These are phyloP conservation scores for Contarinia nasturtii DNA, from an alignment of 1,140 invertebrate genomes.

Conservation along the genomic window DNA sequence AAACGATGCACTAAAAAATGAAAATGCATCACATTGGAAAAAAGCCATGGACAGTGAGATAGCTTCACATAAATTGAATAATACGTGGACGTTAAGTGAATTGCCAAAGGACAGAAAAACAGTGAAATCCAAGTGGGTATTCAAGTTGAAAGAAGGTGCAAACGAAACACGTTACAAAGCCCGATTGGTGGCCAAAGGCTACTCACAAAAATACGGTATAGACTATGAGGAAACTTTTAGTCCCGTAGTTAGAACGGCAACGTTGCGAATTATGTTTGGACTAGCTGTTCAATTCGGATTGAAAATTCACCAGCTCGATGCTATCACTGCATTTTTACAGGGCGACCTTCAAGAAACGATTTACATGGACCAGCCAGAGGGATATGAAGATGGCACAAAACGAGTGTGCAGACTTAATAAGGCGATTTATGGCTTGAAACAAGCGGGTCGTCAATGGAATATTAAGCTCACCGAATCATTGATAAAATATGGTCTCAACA, in stretches of 20 bases:
- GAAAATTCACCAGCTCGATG: slow-evolving; percentile 16
- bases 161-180: slow-evolving; percentile 14
- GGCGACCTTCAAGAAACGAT: slow-evolving; percentile 19
- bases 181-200: slow-evolving; percentile 9
- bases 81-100: slow-evolving; percentile 6
- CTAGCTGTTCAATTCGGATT: slow-evolving; percentile 14
- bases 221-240: slow-evolving; percentile 8
- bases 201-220: slow-evolving; percentile 6
- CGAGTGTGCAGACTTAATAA: slow-evolving; percentile 17
- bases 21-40: slow-evolving; percentile 4
- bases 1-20: slow-evolving; percentile 3
- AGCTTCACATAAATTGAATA: slow-evolving; percentile 3
- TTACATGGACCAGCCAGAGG: slow-evolving; percentile 21
- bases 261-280: slow-evolving; percentile 11
- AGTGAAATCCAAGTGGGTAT: slow-evolving; percentile 7
- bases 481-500: slow-evolving; percentile 2
- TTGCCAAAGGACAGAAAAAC: slow-evolving; percentile 5
- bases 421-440: slow-evolving; percentile 24
- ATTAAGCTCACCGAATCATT: slow-evolving; percentile 8
- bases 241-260: slow-evolving; percentile 10
- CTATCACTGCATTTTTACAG: slow-evolving; percentile 21
- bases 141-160: slow-evolving; percentile 9
- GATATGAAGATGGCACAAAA: slow-evolving; percentile 9
- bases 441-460: slow-evolving; percentile 24
- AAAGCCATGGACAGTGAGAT: slow-evolving; percentile 8